These are phyloP conservation scores for Arvicola amphibius DNA, from an alignment of 2,797 vertebrate species.

Conservation along the genomic window DNA sequence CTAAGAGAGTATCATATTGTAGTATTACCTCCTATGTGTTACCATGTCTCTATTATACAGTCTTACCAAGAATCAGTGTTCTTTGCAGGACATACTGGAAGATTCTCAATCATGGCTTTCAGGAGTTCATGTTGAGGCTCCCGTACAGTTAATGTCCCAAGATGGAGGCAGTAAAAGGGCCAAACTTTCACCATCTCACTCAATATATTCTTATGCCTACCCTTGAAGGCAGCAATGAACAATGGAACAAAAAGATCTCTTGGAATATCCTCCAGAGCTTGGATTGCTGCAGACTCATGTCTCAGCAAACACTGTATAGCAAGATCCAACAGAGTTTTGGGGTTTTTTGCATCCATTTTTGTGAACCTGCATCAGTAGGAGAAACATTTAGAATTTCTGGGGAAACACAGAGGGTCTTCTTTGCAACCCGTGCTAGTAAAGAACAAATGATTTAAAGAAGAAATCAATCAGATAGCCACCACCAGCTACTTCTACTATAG, in stretches of 20 bases:
- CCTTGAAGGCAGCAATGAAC: slow-evolving; percentile 47
- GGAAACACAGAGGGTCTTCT: background rate
- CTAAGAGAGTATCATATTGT: no score
- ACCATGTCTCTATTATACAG: background rate
- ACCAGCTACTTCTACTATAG: background rate
- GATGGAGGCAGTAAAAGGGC: slow-evolving; percentile 59
- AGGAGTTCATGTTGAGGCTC: background rate
- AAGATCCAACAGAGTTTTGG: background rate
- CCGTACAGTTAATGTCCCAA: background rate
- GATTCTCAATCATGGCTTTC: slow-evolving; percentile 59
- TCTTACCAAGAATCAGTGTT: slow-evolving; percentile 46
- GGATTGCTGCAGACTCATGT: slow-evolving; percentile 5
- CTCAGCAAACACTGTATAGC: background rate
- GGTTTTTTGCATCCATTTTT: background rate
- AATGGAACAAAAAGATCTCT: background rate
- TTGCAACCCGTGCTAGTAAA: background rate
- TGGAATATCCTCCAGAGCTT: slow-evolving; percentile 50
- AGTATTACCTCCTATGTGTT: background rate
- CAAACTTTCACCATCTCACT: slow-evolving; percentile 45
- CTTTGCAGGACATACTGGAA: background rate
- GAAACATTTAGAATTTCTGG: slow-evolving; percentile 23
- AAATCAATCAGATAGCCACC: background rate
- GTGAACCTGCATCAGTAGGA: background rate
- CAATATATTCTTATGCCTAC: slow-evolving; percentile 3
- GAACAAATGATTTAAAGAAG: background rate